Evolutionary conservation across 2,797 vertebrate genomes (phyloP), one percentile per base, ranked within the genome.

Genomic region (Columba guinea): DNA sequence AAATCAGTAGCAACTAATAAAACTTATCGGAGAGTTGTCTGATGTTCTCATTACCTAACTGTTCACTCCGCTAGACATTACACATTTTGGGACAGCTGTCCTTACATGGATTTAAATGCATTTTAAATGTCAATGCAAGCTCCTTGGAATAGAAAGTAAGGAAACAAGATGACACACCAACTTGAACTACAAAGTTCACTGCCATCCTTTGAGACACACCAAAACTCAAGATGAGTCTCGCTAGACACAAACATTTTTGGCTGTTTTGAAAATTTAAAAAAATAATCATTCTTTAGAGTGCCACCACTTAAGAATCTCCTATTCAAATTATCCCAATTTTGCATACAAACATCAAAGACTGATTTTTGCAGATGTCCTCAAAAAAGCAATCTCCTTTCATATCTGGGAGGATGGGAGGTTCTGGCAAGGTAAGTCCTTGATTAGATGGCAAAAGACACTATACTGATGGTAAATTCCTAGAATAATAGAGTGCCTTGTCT

Each of bases 381-480:
- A 71, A 94, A 91, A 68, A 90, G 70, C 55, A 79, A 91, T 84
- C 70, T 88, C 27, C 3, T 88, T 86, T 93, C 27, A 58, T 0
- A 0, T 62, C 53, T 86, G 56, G 55, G 90, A 93, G 51, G 46
- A 81, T 44, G n/a, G 32, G 49, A 80, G 30, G 27, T 60, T 87
- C 71, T 60, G 70, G 53, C 51, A 91, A 83, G 27, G 7, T 27
- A 68, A 85, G 44, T 68, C 76, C 85, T 84, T 78, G 46, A 58
- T 68, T 56, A 81, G 51, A 84, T 48, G 39, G 80, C 48, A 74
- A 75, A 88, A 80, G 24, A 60, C 9, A n/a, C 26, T 68, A 2
- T 14, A 21, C 58, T 91, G 68, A 51, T 71, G 18, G 18, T 74
- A 87, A 95, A 90, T 88, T 94, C 93, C 82, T 93, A 77, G 68